These are phyloP conservation scores for Odontophorus gujanensis DNA, from an alignment of 2,113 vertebrate genomes.

Conservation along the genomic window DNA sequence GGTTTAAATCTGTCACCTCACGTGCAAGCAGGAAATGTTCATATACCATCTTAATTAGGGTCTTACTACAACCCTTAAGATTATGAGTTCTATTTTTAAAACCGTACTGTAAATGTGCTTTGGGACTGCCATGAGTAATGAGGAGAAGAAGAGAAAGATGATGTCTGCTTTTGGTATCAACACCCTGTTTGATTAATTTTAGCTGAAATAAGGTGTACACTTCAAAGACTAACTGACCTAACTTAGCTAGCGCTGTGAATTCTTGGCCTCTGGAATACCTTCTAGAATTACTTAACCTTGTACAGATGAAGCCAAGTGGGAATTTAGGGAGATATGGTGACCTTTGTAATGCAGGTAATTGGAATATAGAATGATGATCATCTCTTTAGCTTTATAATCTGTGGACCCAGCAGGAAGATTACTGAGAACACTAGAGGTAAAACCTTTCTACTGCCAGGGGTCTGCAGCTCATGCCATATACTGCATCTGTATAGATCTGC, in stretches of 20 bases:
- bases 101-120: conserved; percentile 19
- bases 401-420: background rate
- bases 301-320: background rate
- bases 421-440: background rate
- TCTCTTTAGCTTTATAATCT: conserved; percentile 3
- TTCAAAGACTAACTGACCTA: background rate
- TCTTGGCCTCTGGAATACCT: conserved; percentile 3
- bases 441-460: background rate
- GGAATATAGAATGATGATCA: background rate
- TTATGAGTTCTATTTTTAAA: conserved; percentile 61
- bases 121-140: conserved; percentile 25
- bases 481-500: background rate
- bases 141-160: background rate
- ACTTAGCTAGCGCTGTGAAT: conserved; percentile 3
- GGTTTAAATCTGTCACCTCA: conserved; percentile 1
- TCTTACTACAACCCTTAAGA: conserved; percentile 13
- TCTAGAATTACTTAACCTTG: background rate
- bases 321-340: background rate
- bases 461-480: background rate
- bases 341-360: conserved; percentile 33
- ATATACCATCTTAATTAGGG: conserved; percentile 36
- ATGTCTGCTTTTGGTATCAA: background rate
- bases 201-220: background rate
- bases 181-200: background rate
- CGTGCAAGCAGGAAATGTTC: background rate